Percentiles rank a stretch among this genome's conserved stretches.
These are phyloP conservation scores for Atta cephalotes DNA, from an alignment of 1,140 invertebrate species.

Conservation along the genomic window DNA sequence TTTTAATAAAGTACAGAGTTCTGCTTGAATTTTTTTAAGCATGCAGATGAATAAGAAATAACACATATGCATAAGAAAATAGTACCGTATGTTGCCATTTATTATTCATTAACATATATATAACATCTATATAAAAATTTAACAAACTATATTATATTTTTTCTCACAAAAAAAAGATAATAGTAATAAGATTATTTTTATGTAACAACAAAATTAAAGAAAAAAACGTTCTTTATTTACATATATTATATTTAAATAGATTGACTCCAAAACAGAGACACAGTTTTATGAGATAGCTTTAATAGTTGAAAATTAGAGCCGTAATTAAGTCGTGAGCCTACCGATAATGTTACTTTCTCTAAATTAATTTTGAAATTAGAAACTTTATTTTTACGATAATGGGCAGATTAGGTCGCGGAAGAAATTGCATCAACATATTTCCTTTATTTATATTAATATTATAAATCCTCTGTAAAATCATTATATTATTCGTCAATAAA, in stretches of 20 bases:
- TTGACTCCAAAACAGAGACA: slow-evolving; percentile 58
- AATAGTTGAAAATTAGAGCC: slow-evolving; percentile 70
- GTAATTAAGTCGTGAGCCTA: slow-evolving; percentile 75
- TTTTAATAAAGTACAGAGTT: background rate
- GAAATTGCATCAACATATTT: slow-evolving; percentile 1
- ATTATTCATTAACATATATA: background rate
- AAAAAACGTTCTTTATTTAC: background rate
- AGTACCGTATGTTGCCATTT: background rate
- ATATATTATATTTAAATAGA: background rate
- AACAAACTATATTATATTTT: background rate
- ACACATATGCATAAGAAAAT: background rate
- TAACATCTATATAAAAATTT: slow-evolving; percentile 13
- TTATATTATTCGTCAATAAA: background rate
- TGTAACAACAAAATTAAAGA: background rate
- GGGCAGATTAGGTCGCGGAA: background rate
- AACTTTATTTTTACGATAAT: slow-evolving; percentile 3
- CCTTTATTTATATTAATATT: background rate
- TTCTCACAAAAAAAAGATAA: background rate
- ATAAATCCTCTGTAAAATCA: background rate
- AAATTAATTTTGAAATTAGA: slow-evolving; percentile 83
- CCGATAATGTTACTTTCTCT: slow-evolving; percentile 78
- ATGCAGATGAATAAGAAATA: background rate
- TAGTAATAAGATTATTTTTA: background rate
- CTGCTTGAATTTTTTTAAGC: background rate
- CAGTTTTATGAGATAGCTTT: slow-evolving; percentile 75